phyloP scores from a whole-genome alignment of 2,888 invertebrate species.

The Iphiclides podalirius region DNA sequence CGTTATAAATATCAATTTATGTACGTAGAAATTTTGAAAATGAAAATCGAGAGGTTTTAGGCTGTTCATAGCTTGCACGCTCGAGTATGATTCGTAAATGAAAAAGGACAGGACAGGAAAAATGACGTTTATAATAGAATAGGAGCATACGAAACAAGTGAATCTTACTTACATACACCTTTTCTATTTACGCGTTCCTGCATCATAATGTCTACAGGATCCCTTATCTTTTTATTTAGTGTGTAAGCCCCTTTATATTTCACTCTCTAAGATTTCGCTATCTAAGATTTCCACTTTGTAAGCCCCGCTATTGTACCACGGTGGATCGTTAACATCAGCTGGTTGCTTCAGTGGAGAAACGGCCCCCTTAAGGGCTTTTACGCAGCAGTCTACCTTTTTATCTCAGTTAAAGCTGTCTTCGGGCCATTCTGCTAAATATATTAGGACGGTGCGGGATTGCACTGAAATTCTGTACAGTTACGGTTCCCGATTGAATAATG shows the following conservation, averaged over 20 bases:
- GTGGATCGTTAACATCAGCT: slow-evolving; percentile 38
- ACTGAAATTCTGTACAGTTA: slow-evolving; percentile 3
- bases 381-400: slow-evolving; percentile 36
- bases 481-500: too few relatives aligned
- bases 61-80: too few relatives aligned
- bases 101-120: too few relatives aligned
- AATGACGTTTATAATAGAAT: too few relatives aligned
- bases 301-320: slow-evolving; percentile 33
- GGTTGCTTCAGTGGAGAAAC: slow-evolving; percentile 35
- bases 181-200: too few relatives aligned
- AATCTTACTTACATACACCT: too few relatives aligned
- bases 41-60: too few relatives aligned
- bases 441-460: slow-evolving; percentile 12
- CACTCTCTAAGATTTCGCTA: background rate
- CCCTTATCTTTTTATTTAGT: background rate
- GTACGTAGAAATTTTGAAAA: too few relatives aligned
- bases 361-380: slow-evolving; percentile 38
- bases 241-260: slow-evolving; percentile 1
- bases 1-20: too few relatives aligned
- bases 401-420: slow-evolving; percentile 37
- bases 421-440: slow-evolving; percentile 31
- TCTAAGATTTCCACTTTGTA: slow-evolving; percentile 25
- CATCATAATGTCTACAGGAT: too few relatives aligned
- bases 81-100: too few relatives aligned
- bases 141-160: too few relatives aligned